A percentile compares a stretch with the other conserved stretches of the same genome.
Evolutionary conservation across 2,888 invertebrate species (phyloP).

Genomic region (Phaonia tiefii): DNA sequence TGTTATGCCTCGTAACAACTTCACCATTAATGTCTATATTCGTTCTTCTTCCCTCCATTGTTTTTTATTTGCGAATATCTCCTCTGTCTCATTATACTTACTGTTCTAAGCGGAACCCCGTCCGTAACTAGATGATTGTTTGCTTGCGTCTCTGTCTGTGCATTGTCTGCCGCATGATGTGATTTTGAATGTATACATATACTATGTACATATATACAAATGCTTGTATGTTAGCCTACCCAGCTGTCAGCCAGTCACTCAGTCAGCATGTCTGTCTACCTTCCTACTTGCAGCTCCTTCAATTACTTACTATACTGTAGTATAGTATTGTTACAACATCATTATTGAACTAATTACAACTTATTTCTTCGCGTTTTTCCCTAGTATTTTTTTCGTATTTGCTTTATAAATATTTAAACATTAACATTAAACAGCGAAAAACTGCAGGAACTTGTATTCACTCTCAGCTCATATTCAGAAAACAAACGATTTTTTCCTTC

Average conservation of each 20-base stretch:
- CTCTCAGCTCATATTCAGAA: constrained; percentile 7
- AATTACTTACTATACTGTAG: background rate
- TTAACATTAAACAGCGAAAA: constrained; percentile 39
- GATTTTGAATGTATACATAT: background rate
- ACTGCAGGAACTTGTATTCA: constrained; percentile 22
- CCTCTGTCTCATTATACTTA: background rate
- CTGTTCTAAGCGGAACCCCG: background rate
- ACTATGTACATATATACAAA: background rate
- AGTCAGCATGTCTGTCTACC: constrained; percentile 39
- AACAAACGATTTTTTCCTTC: background rate
- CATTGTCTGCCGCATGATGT: constrained; percentile 48
- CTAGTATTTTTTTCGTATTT: constrained; percentile 56
- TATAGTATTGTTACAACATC: constrained; percentile 61
- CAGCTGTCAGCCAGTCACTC: constrained; percentile 17
- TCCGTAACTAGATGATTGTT: constrained; percentile 6
- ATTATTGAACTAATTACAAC: constrained; percentile 73
- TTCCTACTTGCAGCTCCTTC: constrained; percentile 31
- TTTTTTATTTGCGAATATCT: background rate
- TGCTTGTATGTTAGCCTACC: constrained; percentile 9
- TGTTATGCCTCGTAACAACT: too few relatives aligned
- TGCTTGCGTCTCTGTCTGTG: constrained; percentile 46
- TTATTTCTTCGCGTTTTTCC: constrained; percentile 41
- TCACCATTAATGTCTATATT: background rate
- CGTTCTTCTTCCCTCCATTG: background rate
- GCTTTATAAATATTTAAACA: constrained; percentile 72